phyloP scores from a whole-genome alignment of 2,888 invertebrate genomes.

The Pristionchus entomophagus region DNA sequence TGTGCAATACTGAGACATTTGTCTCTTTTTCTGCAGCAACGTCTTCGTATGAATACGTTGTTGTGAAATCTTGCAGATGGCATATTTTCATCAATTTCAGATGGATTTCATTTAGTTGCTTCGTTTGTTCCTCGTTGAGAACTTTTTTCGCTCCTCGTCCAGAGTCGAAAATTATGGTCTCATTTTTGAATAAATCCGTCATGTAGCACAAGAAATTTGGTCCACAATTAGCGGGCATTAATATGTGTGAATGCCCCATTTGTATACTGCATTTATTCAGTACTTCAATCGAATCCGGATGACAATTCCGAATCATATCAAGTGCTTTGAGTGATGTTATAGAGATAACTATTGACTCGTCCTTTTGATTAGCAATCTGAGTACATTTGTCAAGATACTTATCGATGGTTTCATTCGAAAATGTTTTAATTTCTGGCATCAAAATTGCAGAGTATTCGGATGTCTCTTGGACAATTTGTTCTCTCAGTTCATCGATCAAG shows the following conservation, averaged over 20 bases:
- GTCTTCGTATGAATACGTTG: not conserved
- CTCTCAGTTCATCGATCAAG: not conserved
- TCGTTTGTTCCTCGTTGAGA: not conserved
- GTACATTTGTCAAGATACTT: not conserved
- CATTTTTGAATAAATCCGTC: not conserved
- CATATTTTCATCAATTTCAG: not conserved
- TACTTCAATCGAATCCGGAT: not conserved
- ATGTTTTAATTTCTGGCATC: not conserved
- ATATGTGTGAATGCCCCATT: not conserved
- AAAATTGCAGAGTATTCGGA: not conserved
- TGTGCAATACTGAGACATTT: not conserved
- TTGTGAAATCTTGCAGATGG: not conserved
- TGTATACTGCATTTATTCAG: no score
- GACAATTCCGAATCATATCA: not conserved
- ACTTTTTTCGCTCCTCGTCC: not conserved
- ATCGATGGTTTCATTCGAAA: not conserved
- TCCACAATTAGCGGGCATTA: not conserved
- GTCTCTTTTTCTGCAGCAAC: not conserved
- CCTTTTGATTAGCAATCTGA: not conserved
- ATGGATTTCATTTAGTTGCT: not conserved
- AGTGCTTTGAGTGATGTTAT: not conserved
- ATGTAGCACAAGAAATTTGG: not conserved
- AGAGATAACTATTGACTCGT: not conserved
- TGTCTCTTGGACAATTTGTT: not conserved
- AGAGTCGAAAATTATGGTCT: not conserved